Percentiles rank a stretch among this genome's conserved stretches.
phyloP scores from a whole-genome alignment of 92 coral and sea anemone genomes.

The Parazoanthus atlanticus region DNA sequence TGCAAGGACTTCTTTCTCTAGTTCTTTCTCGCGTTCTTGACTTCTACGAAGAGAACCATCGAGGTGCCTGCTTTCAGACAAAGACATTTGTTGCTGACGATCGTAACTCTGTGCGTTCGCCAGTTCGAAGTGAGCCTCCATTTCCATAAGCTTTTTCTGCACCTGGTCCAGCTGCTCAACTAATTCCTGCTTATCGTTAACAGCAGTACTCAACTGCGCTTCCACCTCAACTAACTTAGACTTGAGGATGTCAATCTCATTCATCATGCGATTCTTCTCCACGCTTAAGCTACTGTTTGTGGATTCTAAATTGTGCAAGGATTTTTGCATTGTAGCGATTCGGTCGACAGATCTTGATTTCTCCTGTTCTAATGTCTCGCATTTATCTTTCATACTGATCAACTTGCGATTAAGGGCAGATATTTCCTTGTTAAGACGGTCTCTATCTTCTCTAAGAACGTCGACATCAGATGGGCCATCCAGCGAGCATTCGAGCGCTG shows the following conservation, averaged over 20 bases:
- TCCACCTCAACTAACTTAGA: slow-evolving; percentile 81
- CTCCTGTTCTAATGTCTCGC: slow-evolving; percentile 78
- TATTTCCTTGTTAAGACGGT: slow-evolving; percentile 81
- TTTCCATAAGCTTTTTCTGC: slow-evolving; percentile 71
- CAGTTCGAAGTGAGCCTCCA: slow-evolving; percentile 87
- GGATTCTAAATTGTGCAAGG: slow-evolving; percentile 66
- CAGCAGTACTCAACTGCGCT: slow-evolving; percentile 76
- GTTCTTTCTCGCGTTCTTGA: slow-evolving; percentile 78
- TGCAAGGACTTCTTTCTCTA: slow-evolving; percentile 72
- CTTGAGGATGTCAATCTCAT: slow-evolving; percentile 74
- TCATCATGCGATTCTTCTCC: slow-evolving; percentile 77
- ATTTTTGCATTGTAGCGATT: slow-evolving; percentile 64
- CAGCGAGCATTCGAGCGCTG: slow-evolving; percentile 54
- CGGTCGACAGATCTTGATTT: slow-evolving; percentile 68
- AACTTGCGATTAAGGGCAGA: slow-evolving; percentile 75
- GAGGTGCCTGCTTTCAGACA: slow-evolving; percentile 57
- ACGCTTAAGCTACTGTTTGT: slow-evolving; percentile 66
- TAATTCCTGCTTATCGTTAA: slow-evolving; percentile 70
- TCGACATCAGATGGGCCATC: slow-evolving; percentile 65
- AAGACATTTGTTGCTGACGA: slow-evolving; percentile 30
- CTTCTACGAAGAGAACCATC: slow-evolving; percentile 72
- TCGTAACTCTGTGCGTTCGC: slow-evolving; percentile 31
- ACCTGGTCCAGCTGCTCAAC: slow-evolving; percentile 70
- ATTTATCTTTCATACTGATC: slow-evolving; percentile 67
- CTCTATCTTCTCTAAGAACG: slow-evolving; percentile 79